Conservation (phyloP, 2,797 vertebrate genomes). For the Enteromius unitaeniatus region DNA sequence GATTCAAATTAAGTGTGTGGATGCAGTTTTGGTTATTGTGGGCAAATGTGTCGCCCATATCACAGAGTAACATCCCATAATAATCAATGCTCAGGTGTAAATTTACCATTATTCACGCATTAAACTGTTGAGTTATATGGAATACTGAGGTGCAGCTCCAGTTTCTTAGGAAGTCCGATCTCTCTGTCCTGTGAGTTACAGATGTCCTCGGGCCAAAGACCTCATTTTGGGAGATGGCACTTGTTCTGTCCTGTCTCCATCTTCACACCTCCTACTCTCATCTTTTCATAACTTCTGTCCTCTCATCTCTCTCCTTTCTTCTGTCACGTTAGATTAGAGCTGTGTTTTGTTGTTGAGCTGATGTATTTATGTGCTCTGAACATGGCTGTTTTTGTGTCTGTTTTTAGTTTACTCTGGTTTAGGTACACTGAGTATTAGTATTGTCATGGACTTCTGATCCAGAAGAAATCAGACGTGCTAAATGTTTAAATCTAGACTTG, state of each 20-base stretch:
- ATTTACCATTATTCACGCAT: background rate
- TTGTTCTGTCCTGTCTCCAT: constrained; percentile 45
- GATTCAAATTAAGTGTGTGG: background rate
- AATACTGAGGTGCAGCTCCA: background rate
- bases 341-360: background rate
- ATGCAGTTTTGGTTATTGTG: constrained; percentile 1
- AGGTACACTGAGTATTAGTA: background rate
- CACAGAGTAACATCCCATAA: background rate
- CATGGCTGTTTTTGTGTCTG: background rate
- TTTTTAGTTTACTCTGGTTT: background rate
- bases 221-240: constrained; percentile 22
- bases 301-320: constrained; percentile 4
- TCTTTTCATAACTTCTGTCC: constrained; percentile 23
- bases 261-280: constrained; percentile 38
- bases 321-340: constrained; percentile 18
- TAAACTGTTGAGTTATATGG: background rate
- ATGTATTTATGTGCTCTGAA: constrained; percentile 14
- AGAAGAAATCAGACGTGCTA: background rate
- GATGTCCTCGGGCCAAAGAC: constrained; percentile 19
- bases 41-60: background rate
- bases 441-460: background rate
- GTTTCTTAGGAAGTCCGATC: constrained; percentile 8
- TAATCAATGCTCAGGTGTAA: constrained; percentile 6
- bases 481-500: background rate
- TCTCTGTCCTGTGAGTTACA: constrained; percentile 16